A percentile compares a stretch with the other conserved stretches of the same genome.
phyloP scores from a whole-genome alignment of 2,888 invertebrate genomes.

The Euplexia lucipara region DNA sequence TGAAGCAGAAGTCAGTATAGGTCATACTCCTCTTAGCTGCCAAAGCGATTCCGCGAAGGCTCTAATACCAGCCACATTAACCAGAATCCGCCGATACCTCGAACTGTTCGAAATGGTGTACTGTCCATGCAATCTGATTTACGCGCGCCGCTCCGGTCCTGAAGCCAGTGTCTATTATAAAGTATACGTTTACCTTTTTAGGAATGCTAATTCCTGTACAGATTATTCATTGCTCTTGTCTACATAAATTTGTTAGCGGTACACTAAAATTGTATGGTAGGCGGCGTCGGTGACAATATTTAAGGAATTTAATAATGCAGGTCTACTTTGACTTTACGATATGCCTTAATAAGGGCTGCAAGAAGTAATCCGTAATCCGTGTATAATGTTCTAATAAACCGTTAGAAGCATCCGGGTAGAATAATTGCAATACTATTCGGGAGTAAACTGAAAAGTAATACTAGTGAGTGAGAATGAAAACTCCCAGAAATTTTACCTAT shows the following conservation, averaged over 20 bases:
- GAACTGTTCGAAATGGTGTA: conserved; percentile 82
- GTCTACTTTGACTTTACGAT: conserved; percentile 16
- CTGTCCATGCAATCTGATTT: conserved; percentile 87
- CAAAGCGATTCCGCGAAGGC: neutral
- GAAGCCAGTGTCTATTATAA: conserved; percentile 75
- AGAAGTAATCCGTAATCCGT: conserved; percentile 11
- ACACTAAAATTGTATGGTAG: conserved; percentile 57
- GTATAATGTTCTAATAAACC: neutral
- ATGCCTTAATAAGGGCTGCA: conserved; percentile 12
- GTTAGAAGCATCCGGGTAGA: conserved; percentile 16
- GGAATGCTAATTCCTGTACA: conserved; percentile 82
- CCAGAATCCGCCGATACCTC: conserved; percentile 68
- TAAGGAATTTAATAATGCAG: conserved; percentile 53
- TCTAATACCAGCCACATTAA: conserved; percentile 55
- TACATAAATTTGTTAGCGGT: conserved; percentile 68
- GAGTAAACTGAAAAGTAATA: too few species aligned
- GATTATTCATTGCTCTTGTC: conserved; percentile 79
- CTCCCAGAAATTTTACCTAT: too few species aligned
- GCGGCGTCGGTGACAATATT: conserved; percentile 57
- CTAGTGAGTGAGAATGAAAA: too few species aligned
- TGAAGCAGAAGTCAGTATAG: too few species aligned
- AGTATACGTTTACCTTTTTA: conserved; percentile 83
- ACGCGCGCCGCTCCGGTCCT: conserved; percentile 79
- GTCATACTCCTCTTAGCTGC: neutral
- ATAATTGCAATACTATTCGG: too few species aligned